phyloP scores from a whole-genome alignment of 1,140 invertebrate species.

The Chrysoperla carnea region DNA sequence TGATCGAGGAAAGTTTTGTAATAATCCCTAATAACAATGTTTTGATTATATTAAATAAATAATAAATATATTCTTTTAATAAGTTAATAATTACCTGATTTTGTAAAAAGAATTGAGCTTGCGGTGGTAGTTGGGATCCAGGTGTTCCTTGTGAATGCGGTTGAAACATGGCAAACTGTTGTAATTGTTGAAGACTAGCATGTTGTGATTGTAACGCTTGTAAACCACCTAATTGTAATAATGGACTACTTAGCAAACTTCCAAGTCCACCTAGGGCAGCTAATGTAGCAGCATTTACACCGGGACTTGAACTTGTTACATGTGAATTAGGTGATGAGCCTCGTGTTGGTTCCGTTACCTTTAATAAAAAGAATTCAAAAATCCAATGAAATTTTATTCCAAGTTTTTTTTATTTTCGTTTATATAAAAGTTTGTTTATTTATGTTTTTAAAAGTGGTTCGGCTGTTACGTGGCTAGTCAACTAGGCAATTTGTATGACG shows the following conservation, averaged over 20 bases:
- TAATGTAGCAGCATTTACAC: slow-evolving; percentile 34
- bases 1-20: slow-evolving; percentile 21
- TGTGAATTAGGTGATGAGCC: slow-evolving; percentile 34
- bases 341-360: slow-evolving; percentile 27
- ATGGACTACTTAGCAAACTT: slow-evolving; percentile 37
- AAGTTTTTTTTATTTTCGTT: too few species aligned
- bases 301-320: slow-evolving; percentile 26
- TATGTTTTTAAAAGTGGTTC: too few species aligned
- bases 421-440: too few species aligned
- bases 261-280: slow-evolving; percentile 32
- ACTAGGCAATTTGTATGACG: too few species aligned
- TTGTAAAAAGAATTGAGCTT: slow-evolving; percentile 59
- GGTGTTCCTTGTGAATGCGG: slow-evolving; percentile 26
- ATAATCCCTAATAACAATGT: slow-evolving; percentile 19
- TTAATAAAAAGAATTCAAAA: slow-evolving; percentile 10
- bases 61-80: neutral
- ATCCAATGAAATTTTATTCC: neutral
- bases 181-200: slow-evolving; percentile 29
- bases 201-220: slow-evolving; percentile 29
- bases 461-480: too few species aligned
- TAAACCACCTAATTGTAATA: slow-evolving; percentile 41
- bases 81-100: slow-evolving; percentile 42
- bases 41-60: neutral
- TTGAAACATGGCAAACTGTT: slow-evolving; percentile 56
- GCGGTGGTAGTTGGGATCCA: slow-evolving; percentile 32